phyloP scores from a whole-genome alignment of 2,888 invertebrate genomes.

The Nineta flava region DNA sequence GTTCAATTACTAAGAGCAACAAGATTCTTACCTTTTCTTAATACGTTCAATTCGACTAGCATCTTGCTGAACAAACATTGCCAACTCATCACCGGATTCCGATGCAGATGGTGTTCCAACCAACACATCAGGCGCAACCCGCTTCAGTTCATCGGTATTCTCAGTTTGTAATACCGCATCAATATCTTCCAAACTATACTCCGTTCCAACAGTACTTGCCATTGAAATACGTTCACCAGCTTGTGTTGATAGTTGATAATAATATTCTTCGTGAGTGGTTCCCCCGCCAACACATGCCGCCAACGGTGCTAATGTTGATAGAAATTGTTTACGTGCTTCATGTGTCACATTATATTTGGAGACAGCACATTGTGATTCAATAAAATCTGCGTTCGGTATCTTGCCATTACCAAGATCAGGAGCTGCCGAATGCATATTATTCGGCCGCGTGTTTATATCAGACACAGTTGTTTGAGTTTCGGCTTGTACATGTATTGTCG shows the following conservation, averaged over 20 bases:
- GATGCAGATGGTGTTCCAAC: slow-evolving; percentile 48
- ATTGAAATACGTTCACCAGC: slow-evolving; percentile 42
- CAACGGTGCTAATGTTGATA: slow-evolving; percentile 61
- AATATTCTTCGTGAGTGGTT: slow-evolving; percentile 37
- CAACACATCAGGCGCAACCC: slow-evolving; percentile 59
- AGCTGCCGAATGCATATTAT: slow-evolving; percentile 28
- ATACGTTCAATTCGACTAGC: slow-evolving; percentile 68
- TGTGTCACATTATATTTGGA: slow-evolving; percentile 14
- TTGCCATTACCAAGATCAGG: slow-evolving; percentile 38
- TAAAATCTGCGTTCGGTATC: slow-evolving; percentile 19
- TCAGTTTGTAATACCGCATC: slow-evolving; percentile 39
- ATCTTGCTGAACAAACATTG: slow-evolving; percentile 72
- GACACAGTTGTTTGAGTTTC: slow-evolving; percentile 13
- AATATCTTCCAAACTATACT: slow-evolving; percentile 49
- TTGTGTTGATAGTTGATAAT: slow-evolving; percentile 34
- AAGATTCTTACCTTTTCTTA: slow-evolving; percentile 41
- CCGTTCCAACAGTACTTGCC: slow-evolving; percentile 45
- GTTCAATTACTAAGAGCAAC: background rate
- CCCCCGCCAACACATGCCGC: slow-evolving; percentile 54
- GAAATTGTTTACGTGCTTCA: slow-evolving; percentile 59
- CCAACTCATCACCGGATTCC: slow-evolving; percentile 52
- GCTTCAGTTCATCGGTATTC: slow-evolving; percentile 32
- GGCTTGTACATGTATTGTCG: slow-evolving; percentile 17
- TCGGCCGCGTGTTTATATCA: slow-evolving; percentile 11
- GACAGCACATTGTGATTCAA: slow-evolving; percentile 9